A percentile compares a stretch with the other conserved stretches of the same genome.
Evolutionary conservation across 1,140 invertebrate genomes (phyloP).

Genomic region (Pteromalus puparum): DNA sequence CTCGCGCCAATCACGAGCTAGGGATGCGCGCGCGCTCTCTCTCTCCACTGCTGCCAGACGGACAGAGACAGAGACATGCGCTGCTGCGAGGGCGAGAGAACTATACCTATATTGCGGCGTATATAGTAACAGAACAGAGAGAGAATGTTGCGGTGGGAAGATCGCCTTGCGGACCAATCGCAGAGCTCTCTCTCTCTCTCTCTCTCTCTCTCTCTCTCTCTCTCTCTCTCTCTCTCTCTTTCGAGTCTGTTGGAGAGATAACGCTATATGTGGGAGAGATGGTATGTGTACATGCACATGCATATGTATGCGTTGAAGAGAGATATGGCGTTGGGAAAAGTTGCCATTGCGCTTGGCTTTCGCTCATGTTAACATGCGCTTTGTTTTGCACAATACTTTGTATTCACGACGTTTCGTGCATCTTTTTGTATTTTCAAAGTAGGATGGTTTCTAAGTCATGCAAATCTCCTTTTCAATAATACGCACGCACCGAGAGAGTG

Average conservation of each 20-base stretch:
- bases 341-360: background rate
- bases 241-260: background rate
- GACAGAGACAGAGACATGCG: conserved; percentile 55
- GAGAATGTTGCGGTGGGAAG: conserved; percentile 39
- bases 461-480: background rate
- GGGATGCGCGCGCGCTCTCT: conserved; percentile 54
- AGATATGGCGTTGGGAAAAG: background rate
- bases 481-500: background rate
- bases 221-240: background rate
- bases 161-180: conserved; percentile 24
- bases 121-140: too few species aligned
- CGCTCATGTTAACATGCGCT: too few species aligned
- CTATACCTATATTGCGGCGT: background rate
- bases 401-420: background rate
- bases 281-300: background rate
- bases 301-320: background rate
- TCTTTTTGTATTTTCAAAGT: background rate
- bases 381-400: background rate
- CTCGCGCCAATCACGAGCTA: conserved; percentile 59
- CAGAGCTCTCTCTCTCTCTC: background rate
- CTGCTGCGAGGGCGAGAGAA: conserved; percentile 20
- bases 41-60: conserved; percentile 39
- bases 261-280: background rate
- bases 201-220: too few species aligned
- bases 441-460: background rate